Percentiles rank a stretch among this genome's conserved stretches.
These are phyloP conservation scores for Rhyacophila evoluta DNA, from an alignment of 2,888 invertebrate genomes.

Conservation along the genomic window DNA sequence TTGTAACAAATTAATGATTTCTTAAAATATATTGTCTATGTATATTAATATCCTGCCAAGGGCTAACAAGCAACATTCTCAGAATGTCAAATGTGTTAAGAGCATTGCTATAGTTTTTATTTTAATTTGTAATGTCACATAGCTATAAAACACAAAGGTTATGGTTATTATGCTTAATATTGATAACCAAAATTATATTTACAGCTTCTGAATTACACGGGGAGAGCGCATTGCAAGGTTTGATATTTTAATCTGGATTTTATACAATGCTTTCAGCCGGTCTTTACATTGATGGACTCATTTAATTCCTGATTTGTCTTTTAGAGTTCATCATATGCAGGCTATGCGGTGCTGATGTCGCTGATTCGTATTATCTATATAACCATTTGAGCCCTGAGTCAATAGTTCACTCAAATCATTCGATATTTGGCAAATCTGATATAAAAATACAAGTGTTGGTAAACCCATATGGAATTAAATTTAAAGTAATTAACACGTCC, in stretches of 20 bases:
- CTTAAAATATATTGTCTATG: too few relatives aligned
- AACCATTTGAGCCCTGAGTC: slow-evolving; percentile 69
- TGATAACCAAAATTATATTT: slow-evolving; percentile 39
- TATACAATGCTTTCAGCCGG: background rate
- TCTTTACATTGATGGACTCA: background rate
- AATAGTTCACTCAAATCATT: slow-evolving; percentile 64
- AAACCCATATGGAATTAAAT: slow-evolving; percentile 70
- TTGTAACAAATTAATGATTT: too few relatives aligned
- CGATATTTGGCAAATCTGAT: slow-evolving; percentile 68
- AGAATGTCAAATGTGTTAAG: too few relatives aligned
- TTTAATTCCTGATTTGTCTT: slow-evolving; percentile 56
- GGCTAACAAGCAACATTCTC: too few relatives aligned
- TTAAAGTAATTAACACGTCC: slow-evolving; percentile 68
- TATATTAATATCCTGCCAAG: too few relatives aligned
- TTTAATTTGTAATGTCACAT: slow-evolving; percentile 29
- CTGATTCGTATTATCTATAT: slow-evolving; percentile 68
- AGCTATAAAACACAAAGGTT: slow-evolving; percentile 23
- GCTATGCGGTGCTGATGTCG: slow-evolving; percentile 72
- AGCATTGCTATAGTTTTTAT: background rate
- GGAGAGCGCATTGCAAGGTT: slow-evolving; percentile 37
- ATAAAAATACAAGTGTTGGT: slow-evolving; percentile 70
- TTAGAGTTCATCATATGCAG: slow-evolving; percentile 71
- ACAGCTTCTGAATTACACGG: background rate
- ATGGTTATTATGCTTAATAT: slow-evolving; percentile 42
- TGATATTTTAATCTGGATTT: background rate